A percentile compares a stretch with the other conserved stretches of the same genome.
phyloP scores from a whole-genome alignment of 2,888 invertebrate genomes.

The Heteropelma amictum region DNA sequence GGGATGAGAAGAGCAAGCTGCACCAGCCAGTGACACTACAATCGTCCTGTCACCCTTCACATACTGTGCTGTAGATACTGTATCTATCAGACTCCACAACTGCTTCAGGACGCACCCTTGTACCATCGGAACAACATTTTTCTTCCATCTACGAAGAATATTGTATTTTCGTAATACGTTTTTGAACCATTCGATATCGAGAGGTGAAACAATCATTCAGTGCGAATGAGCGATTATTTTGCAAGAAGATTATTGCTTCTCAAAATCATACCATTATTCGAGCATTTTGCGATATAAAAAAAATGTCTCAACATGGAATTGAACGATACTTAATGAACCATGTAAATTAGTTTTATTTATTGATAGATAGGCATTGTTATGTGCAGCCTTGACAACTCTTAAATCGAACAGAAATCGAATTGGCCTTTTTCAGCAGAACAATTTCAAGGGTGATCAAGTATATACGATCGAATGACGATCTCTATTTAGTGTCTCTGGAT shows the following conservation, averaged over 20 bases:
- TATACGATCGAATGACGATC: conserved; percentile 62
- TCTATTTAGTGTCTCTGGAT: conserved; percentile 35
- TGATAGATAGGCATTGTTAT: too few relatives aligned
- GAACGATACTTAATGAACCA: too few relatives aligned
- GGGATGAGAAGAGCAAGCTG: conserved; percentile 49
- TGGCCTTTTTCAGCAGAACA: conserved; percentile 43
- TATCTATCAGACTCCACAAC: conserved; percentile 18
- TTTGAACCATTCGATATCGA: too few relatives aligned
- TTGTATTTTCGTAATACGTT: neutral
- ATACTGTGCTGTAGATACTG: conserved; percentile 42
- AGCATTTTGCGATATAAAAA: too few relatives aligned
- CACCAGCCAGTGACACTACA: conserved; percentile 69
- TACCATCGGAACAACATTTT: conserved; percentile 8
- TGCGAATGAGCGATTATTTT: too few relatives aligned
- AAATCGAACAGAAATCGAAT: conserved; percentile 45
- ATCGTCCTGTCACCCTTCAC: conserved; percentile 69
- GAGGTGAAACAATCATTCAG: too few relatives aligned
- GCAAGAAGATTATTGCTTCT: neutral
- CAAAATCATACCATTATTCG: neutral
- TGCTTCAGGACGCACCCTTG: conserved; percentile 32
- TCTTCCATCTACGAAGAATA: neutral
- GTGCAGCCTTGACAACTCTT: neutral
- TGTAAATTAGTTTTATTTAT: too few relatives aligned
- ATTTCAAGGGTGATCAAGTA: conserved; percentile 30
- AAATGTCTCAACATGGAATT: too few relatives aligned